Base-by-base conservation (phyloP, 2,797 vertebrate genomes). In the Xenopus petersii region DNA sequence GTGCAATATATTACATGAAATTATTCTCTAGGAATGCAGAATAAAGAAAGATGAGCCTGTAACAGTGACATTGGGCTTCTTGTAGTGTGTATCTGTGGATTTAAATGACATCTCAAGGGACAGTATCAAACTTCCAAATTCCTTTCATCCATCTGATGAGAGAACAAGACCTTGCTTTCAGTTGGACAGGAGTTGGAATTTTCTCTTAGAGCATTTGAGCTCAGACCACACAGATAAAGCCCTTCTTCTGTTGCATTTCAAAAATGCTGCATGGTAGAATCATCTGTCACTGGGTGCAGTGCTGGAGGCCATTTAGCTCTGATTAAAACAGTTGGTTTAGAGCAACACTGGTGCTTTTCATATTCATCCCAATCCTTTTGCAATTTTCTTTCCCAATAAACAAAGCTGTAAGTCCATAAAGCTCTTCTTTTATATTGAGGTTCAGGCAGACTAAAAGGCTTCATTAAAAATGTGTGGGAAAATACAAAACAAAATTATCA, bases 211-310 rank as follows among this genome's bases (percentile, higher is more conserved):
- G 92, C 90, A 91, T 93, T 87, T 89, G 92, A 95, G 92, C 91
- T 84, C 82, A 82, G 94, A 94, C 95, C 96, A 94, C 94, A 95
- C 95, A 96, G 95, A 96, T 96, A 95, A 97, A 94, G 92, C 88
- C 81, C 84, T 84, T 87, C 89, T 93, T 94, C 93, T 92, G 89
- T 94, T 93, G 89, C 91, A 66, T 85, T 89, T 83, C 8, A 86
- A 85, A 85, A 87, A 83, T 81, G 79, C 86, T 88, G 82, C 83
- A 82, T 82, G 74, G 82, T 77, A 89, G 89, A 89, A 86, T 86
- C 87, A 72, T 90, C 89, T 90, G 89, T 88, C 89, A 83, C 83
- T 79, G 79, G 83, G 81, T 85, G 80, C 84, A 67, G 47, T 79
- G 79, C 74, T 58, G 42, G 80, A 81, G 75, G 75, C 83, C 80